Evolutionary conservation across 64 coral and sea anemone species (phyloP).

Genomic region (Montipora cactus): DNA sequence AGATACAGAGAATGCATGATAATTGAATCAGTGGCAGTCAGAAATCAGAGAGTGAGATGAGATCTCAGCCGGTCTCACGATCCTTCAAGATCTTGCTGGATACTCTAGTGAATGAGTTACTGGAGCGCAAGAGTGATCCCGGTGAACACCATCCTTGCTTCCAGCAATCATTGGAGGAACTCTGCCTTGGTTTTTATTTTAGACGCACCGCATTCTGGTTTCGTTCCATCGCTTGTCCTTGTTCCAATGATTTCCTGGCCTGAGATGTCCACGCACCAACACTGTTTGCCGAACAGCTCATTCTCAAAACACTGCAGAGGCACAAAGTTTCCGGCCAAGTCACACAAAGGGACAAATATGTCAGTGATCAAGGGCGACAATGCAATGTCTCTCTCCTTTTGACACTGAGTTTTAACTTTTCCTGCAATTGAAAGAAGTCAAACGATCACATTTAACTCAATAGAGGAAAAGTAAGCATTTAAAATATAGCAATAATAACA

Average conservation of each 20-base stretch:
- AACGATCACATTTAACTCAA: neutral
- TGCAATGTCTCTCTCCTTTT: constrained; percentile 83
- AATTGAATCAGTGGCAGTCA: too few relatives aligned
- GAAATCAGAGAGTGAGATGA: too few relatives aligned
- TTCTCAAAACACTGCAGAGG: constrained; percentile 87
- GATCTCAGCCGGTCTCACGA: too few relatives aligned
- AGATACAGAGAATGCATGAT: too few relatives aligned
- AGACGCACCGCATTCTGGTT: constrained; percentile 69
- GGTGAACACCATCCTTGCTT: too few relatives aligned
- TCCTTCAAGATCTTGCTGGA: too few relatives aligned
- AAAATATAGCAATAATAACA: too few relatives aligned
- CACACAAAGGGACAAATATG: constrained; percentile 84
- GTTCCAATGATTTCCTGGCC: constrained; percentile 92
- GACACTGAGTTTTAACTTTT: constrained; percentile 70
- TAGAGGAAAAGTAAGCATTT: neutral
- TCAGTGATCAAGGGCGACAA: constrained; percentile 73
- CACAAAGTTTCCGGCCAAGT: constrained; percentile 61
- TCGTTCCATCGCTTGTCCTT: constrained; percentile 48
- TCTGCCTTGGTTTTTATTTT: neutral
- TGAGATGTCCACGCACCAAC: constrained; percentile 86
- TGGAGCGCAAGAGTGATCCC: too few relatives aligned
- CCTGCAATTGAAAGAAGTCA: neutral
- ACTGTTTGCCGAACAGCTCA: constrained; percentile 78
- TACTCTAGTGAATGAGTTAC: too few relatives aligned
- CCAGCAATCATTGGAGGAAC: too few relatives aligned